A percentile compares a stretch with the other conserved stretches of the same genome.
phyloP scores from a whole-genome alignment of 64 coral and sea anemone species.

The Actinia equina region DNA sequence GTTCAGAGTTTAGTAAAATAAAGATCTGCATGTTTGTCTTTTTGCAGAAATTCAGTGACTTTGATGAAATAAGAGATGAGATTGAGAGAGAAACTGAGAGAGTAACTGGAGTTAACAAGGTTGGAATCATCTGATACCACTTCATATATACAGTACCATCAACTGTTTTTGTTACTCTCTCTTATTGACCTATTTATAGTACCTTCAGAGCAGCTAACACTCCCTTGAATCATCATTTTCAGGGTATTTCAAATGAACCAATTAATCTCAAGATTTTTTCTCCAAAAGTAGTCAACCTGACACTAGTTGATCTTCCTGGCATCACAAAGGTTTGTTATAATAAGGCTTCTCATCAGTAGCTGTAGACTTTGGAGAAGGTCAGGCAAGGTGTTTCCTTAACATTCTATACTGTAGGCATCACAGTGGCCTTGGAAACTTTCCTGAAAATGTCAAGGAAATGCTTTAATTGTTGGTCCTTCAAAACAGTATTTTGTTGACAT shows the following conservation, averaged over 20 bases:
- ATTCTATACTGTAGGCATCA: too few species aligned
- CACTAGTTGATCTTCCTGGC: conserved; percentile 97
- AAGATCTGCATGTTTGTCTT: not conserved
- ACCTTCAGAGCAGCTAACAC: not conserved
- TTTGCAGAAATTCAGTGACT: conserved; percentile 89
- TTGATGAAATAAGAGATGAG: conserved; percentile 96
- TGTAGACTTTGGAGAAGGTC: too few species aligned
- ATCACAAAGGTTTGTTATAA: conserved; percentile 80
- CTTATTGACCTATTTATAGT: too few species aligned
- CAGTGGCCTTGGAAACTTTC: too few species aligned
- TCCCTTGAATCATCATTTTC: not conserved
- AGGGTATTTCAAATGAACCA: conserved; percentile 99
- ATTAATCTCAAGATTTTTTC: conserved; percentile 96
- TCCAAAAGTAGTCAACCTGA: conserved; percentile 93
- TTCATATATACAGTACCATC: too few species aligned
- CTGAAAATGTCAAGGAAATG: too few species aligned
- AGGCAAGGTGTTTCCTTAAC: too few species aligned
- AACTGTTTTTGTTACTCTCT: too few species aligned
- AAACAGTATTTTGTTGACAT: too few species aligned
- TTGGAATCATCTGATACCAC: conserved; percentile 2
- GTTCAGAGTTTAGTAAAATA: too few species aligned
- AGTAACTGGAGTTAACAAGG: conserved; percentile 96
- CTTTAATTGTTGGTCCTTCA: too few species aligned
- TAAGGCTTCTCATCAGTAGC: too few species aligned
- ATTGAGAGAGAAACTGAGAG: conserved; percentile 98